These are phyloP conservation scores for Cheilosia scutellata DNA, from an alignment of 2,888 invertebrate species.

Conservation along the genomic window DNA sequence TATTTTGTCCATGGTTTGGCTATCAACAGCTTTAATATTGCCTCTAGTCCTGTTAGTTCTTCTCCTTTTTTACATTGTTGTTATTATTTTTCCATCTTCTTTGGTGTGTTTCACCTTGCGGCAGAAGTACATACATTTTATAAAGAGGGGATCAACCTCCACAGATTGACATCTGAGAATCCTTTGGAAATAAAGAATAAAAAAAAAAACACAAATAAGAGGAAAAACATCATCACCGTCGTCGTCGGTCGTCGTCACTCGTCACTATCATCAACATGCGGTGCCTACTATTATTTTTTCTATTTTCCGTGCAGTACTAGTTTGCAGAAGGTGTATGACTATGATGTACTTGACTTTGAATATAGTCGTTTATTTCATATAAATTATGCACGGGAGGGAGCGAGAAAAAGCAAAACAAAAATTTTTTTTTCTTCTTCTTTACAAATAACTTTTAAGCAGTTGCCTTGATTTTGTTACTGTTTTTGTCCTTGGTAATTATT, in stretches of 20 bases:
- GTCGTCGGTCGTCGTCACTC: slow-evolving; percentile 14
- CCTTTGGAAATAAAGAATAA: slow-evolving; percentile 51
- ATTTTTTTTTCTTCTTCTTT: slow-evolving; percentile 50
- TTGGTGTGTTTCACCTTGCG: slow-evolving; percentile 63
- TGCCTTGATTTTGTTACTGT: slow-evolving; percentile 60
- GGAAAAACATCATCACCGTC: slow-evolving; percentile 54
- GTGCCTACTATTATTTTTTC: slow-evolving; percentile 38
- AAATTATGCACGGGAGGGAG: slow-evolving; percentile 51
- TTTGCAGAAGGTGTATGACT: slow-evolving; percentile 63
- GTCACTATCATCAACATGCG: slow-evolving; percentile 47
- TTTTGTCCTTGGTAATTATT: slow-evolving; percentile 64
- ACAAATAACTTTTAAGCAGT: slow-evolving; percentile 51
- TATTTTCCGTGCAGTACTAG: slow-evolving; percentile 25
- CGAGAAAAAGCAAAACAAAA: slow-evolving; percentile 22
- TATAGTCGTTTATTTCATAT: slow-evolving; percentile 71
- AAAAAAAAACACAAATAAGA: slow-evolving; percentile 31
- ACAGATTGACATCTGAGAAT: slow-evolving; percentile 70
- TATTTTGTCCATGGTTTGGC: slow-evolving; percentile 70
- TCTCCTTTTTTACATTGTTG: slow-evolving; percentile 59
- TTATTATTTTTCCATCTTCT: slow-evolving; percentile 56
- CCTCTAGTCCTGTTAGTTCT: slow-evolving; percentile 46
- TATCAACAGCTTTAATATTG: slow-evolving; percentile 73
- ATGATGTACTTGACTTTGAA: slow-evolving; percentile 74
- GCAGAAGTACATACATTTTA: slow-evolving; percentile 43
- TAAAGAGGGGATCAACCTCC: slow-evolving; percentile 69